A percentile compares a stretch with the other conserved stretches of the same genome.
Evolutionary conservation across 2,113 vertebrate species (phyloP).

Genomic region (Orycteropus afer): DNA sequence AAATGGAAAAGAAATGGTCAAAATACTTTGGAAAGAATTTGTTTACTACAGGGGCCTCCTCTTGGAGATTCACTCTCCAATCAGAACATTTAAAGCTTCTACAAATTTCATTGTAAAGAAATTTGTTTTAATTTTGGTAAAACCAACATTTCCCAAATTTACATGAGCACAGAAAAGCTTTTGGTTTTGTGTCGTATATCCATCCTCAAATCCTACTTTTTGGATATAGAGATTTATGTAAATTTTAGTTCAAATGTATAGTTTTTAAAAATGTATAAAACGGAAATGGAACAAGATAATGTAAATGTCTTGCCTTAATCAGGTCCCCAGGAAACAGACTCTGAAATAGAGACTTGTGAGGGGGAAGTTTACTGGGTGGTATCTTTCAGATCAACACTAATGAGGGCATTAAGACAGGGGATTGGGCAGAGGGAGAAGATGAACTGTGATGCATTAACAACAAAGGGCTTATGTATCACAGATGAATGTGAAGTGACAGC

Average conservation of each 20-base stretch:
- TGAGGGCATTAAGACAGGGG: background rate
- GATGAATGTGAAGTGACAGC: background rate
- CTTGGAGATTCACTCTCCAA: background rate
- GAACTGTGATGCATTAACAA: background rate
- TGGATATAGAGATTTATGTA: background rate
- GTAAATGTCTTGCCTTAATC: background rate
- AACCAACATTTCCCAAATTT: background rate
- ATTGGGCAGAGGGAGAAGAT: background rate
- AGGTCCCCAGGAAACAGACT: background rate
- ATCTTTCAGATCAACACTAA: background rate
- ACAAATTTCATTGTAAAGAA: background rate
- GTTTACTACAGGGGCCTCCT: background rate
- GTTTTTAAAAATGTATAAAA: background rate
- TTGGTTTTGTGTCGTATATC: background rate
- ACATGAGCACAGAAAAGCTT: background rate
- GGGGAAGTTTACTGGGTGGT: too few relatives aligned
- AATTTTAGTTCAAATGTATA: background rate
- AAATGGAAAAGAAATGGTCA: background rate
- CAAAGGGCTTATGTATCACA: background rate
- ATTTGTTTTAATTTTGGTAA: conserved; percentile 31
- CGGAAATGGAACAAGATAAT: background rate
- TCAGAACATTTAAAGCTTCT: background rate
- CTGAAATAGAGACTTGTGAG: background rate
- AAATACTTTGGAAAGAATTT: conserved; percentile 5
- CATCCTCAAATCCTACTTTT: background rate